Conservation (phyloP, 2,113 vertebrate species). For the Stegostoma tigrinum region DNA sequence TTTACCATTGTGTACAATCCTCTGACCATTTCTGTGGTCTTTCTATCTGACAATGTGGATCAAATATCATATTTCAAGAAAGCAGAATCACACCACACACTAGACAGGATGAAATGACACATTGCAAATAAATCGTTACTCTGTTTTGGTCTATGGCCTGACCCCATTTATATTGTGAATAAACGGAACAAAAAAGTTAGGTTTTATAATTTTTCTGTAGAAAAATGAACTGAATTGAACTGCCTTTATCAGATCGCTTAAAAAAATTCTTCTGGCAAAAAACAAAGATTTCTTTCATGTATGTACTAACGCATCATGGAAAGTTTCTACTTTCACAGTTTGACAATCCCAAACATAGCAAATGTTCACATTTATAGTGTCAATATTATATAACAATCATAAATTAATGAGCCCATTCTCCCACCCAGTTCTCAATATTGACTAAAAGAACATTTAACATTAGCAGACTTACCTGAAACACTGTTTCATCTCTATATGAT, state of each 20-base stretch:
- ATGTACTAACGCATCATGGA: not conserved
- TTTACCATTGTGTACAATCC: not conserved
- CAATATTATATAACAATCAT: not conserved
- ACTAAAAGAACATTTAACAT: not conserved
- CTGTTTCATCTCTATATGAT: slow-evolving; percentile 80
- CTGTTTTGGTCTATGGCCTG: not conserved
- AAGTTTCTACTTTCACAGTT: not conserved
- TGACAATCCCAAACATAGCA: not conserved
- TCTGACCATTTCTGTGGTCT: not conserved
- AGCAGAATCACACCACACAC: not conserved
- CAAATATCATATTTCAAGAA: not conserved
- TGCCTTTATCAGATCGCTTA: not conserved
- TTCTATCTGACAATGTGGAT: not conserved
- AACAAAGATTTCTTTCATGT: not conserved
- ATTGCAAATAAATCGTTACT: no score
- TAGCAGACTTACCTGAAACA: slow-evolving; percentile 65
- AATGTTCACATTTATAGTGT: not conserved
- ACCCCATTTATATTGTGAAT: not conserved
- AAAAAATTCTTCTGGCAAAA: not conserved
- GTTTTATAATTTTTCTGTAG: not conserved
- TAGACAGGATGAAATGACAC: no score
- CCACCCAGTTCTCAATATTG: no score
- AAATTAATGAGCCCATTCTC: not conserved
- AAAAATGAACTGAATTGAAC: not conserved
- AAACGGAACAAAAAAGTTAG: no score